Evolutionary conservation across 2,888 invertebrate species (phyloP).

Genomic region (Stictocephala bisonia): DNA sequence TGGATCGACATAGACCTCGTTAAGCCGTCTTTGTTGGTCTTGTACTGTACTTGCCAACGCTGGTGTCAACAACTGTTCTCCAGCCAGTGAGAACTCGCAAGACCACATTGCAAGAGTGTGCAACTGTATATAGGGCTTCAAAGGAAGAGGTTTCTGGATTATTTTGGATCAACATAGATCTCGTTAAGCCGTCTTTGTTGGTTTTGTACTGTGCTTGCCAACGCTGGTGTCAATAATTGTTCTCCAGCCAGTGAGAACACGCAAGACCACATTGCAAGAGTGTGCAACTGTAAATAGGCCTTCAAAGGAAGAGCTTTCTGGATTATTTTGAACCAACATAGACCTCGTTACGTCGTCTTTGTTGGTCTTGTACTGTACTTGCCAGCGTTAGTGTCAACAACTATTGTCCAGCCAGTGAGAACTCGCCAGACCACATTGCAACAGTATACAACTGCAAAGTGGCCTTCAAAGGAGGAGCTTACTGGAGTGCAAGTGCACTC

Average conservation of each 20-base stretch:
- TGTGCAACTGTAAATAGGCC: no score
- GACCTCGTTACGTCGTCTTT: not conserved
- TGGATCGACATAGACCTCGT: not conserved
- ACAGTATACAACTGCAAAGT: no score
- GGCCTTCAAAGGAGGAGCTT: slow-evolving; percentile 10
- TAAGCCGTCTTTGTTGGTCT: not conserved
- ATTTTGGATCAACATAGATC: not conserved
- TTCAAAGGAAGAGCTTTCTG: slow-evolving; percentile 5
- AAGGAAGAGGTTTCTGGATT: not conserved
- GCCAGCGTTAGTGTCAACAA: not conserved
- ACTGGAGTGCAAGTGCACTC: no score
- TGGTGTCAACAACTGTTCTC: slow-evolving; percentile 11
- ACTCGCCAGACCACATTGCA: no score
- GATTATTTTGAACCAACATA: not conserved
- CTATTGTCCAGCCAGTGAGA: no score
- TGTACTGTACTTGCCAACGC: not conserved
- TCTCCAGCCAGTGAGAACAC: no score
- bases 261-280: no score
- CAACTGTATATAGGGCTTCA: no score
- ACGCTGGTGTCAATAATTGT: not conserved
- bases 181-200: not conserved
- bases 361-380: not conserved
- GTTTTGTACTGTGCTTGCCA: not conserved
- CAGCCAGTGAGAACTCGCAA: no score
- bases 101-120: no score